A percentile compares a stretch with the other conserved stretches of the same genome.
These are phyloP conservation scores for Callipepla californica DNA, from an alignment of 2,113 vertebrate genomes.

Conservation along the genomic window DNA sequence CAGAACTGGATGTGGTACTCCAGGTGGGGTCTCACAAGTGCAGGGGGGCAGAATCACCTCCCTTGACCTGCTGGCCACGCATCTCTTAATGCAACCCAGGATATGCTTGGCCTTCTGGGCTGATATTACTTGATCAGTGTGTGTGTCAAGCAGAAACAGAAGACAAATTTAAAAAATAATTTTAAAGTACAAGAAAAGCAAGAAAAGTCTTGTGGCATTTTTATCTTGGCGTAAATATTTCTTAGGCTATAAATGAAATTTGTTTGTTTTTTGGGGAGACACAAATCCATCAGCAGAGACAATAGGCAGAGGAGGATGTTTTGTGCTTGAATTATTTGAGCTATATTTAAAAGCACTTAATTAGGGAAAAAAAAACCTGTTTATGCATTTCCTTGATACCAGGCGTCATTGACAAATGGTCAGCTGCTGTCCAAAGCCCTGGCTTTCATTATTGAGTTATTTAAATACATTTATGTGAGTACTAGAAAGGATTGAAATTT, in stretches of 20 bases:
- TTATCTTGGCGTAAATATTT: slow-evolving; percentile 58
- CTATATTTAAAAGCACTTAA: slow-evolving; percentile 64
- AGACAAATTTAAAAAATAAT: neutral
- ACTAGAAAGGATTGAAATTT: slow-evolving; percentile 34
- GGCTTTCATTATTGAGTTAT: slow-evolving; percentile 53
- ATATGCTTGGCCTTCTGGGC: no score
- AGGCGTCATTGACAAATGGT: slow-evolving; percentile 32
- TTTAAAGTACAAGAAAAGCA: slow-evolving; percentile 9
- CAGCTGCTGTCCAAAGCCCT: slow-evolving; percentile 50
- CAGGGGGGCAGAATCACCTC: no score
- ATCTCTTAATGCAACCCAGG: no score
- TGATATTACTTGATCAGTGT: neutral
- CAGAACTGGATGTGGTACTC: no score
- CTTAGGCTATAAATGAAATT: slow-evolving; percentile 40
- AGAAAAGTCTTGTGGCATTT: slow-evolving; percentile 25
- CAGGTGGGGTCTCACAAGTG: no score
- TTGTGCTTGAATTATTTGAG: slow-evolving; percentile 51
- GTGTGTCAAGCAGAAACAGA: neutral
- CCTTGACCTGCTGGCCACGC: no score
- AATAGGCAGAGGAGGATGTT: slow-evolving; percentile 58
- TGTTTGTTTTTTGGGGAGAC: slow-evolving; percentile 17
- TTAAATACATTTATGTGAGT: neutral
- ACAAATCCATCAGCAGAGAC: slow-evolving; percentile 30
- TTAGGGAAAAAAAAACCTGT: neutral
- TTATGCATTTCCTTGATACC: slow-evolving; percentile 51